Base-by-base conservation (phyloP, 2,113 vertebrate genomes). In the Meriones unguiculatus region DNA sequence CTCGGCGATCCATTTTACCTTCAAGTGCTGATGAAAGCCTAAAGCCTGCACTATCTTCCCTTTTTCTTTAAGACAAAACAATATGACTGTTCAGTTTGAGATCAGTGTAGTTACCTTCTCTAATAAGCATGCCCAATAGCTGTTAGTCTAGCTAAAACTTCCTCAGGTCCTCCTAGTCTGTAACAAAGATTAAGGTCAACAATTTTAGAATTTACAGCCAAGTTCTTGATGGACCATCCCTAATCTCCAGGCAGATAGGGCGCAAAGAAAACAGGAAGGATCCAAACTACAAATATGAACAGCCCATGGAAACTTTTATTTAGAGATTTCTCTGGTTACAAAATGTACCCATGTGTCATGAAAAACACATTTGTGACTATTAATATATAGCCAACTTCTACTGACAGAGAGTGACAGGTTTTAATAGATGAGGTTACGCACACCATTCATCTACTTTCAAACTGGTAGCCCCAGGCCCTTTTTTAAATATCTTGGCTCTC, bases 21-120 rank as follows among this genome's bases (percentile, higher is more conserved):
- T 89, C 89, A 65, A 10, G 59, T 77, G n/a, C 87, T 90, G 94
- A 72, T 91, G 67, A 93, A 98, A 97, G 72, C 64, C 91, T 24
- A 73, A 75, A 91, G 0, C 97, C n/a, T 15, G 59, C 28, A 46
- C 57, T 72, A 84, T 35, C 80, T 35, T 67, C 72, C 77, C 41
- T 93, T 91, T 81, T 69, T 57, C 69, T 93, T 95, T 78, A 69
- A 94, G 87, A 95, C 0, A 4, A 18, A 93, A 0, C 0, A 80
- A 90, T 38, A 80, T 81, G 80, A 90, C 89, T 93, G 46, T 73
- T 85, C 20, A 10, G 72, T 13, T 0, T 69, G 84, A n/a, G 92
- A 93, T 10, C 67, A 7, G 20, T 10, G n/a, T 85, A 97, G 96
- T 13, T 1, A 73, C 57, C 30, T 95, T 96, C 73, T 92, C 78